Percentiles rank a stretch among this genome's conserved stretches.
Conservation (phyloP, 2,888 invertebrate genomes). For the Melikaiella ostensackeni region DNA sequence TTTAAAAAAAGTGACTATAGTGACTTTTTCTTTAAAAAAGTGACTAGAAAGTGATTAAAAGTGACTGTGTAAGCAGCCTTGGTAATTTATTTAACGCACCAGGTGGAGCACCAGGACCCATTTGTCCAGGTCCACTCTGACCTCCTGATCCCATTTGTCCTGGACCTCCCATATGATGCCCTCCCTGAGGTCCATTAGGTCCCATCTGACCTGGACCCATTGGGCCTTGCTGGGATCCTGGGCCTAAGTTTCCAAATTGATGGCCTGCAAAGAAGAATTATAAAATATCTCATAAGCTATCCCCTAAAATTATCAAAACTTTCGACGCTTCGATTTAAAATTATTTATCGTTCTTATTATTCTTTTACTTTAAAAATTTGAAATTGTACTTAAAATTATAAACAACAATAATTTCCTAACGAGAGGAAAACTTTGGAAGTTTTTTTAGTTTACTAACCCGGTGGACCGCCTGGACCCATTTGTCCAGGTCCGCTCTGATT, state of each 20-base stretch:
- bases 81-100: background rate
- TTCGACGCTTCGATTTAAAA: too few species aligned
- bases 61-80: too few species aligned
- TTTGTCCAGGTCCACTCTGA: slow-evolving; percentile 53
- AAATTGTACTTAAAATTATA: too few species aligned
- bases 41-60: too few species aligned
- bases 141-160: slow-evolving; percentile 61
- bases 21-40: too few species aligned
- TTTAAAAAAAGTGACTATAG: too few species aligned
- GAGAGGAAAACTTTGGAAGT: background rate
- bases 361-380: too few species aligned
- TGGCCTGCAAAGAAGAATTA: background rate
- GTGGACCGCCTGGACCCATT: slow-evolving; percentile 45
- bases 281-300: background rate
- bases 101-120: slow-evolving; percentile 7
- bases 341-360: too few species aligned
- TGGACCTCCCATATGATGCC: slow-evolving; percentile 54
- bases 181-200: slow-evolving; percentile 56
- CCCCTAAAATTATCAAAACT: too few species aligned
- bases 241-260: slow-evolving; percentile 12
- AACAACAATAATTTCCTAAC: too few species aligned
- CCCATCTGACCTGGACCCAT: slow-evolving; percentile 62
- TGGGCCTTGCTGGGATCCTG: slow-evolving; percentile 45
- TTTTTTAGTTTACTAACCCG: slow-evolving; percentile 22
- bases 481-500: slow-evolving; percentile 59